Conservation (phyloP, 2,888 invertebrate genomes). For the Drosophila ustulata region DNA sequence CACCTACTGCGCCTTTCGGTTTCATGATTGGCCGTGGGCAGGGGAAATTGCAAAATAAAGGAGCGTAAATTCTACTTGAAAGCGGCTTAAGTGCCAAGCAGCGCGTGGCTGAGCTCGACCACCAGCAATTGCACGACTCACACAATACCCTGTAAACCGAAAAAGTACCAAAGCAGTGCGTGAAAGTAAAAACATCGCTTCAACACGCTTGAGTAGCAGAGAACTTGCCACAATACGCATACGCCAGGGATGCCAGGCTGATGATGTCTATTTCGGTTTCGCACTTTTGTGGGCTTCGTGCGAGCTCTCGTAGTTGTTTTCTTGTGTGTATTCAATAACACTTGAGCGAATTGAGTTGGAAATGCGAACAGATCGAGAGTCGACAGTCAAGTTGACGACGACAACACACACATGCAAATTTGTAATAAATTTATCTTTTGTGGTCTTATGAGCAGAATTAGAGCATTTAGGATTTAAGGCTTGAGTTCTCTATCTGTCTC, state of each 20-base stretch:
- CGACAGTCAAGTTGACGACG: conserved; percentile 13
- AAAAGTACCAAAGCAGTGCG: neutral
- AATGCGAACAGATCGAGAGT: conserved; percentile 68
- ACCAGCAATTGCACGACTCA: neutral
- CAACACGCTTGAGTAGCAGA: conserved; percentile 21
- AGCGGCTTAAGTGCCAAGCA: conserved; percentile 65
- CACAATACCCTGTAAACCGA: conserved; percentile 17
- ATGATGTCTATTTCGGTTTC: conserved; percentile 29
- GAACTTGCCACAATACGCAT: conserved; percentile 48
- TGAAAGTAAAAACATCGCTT: neutral
- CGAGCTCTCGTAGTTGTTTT: conserved; percentile 6
- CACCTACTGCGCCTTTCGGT: conserved; percentile 47
- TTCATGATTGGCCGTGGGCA: conserved; percentile 48
- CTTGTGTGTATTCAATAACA: conserved; percentile 61
- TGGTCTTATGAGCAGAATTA: conserved; percentile 52
- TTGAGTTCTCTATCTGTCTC: conserved; percentile 8
- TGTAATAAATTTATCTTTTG: conserved; percentile 71
- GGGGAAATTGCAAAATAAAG: conserved; percentile 73
- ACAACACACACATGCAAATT: conserved; percentile 27
- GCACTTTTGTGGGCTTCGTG: conserved; percentile 25
- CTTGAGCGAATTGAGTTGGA: conserved; percentile 64
- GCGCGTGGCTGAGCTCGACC: conserved; percentile 48
- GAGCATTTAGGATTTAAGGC: conserved; percentile 56
- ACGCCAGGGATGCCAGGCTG: conserved; percentile 52
- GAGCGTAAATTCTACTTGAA: conserved; percentile 64